Percentiles rank a stretch among this genome's conserved stretches.
phyloP scores from a whole-genome alignment of 2,888 invertebrate genomes.

The Chrysotoxum bicinctum region DNA sequence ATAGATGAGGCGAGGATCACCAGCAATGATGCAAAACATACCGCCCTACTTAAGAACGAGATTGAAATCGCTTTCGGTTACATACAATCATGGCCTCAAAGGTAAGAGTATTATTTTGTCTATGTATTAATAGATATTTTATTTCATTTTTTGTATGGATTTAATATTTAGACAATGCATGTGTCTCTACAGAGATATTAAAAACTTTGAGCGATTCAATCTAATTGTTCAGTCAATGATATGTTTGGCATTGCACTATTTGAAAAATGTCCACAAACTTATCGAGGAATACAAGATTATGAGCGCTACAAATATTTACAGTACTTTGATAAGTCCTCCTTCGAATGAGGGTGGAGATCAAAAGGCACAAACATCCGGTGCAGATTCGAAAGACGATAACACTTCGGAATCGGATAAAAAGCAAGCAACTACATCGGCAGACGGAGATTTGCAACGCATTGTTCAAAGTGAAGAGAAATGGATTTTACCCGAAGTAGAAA shows the following conservation, averaged over 20 bases:
- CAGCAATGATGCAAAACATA: slow-evolving; percentile 89
- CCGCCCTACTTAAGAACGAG: slow-evolving; percentile 89
- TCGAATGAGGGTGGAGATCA: slow-evolving; percentile 75
- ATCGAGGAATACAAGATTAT: slow-evolving; percentile 82
- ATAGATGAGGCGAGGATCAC: slow-evolving; percentile 90
- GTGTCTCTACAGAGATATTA: slow-evolving; percentile 95
- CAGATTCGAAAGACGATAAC: slow-evolving; percentile 35
- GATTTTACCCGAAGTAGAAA: slow-evolving; percentile 93
- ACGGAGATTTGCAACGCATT: slow-evolving; percentile 51
- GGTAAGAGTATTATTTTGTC: slow-evolving; percentile 82
- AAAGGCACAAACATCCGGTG: slow-evolving; percentile 37
- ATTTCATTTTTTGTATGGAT: background rate
- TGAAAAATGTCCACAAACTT: slow-evolving; percentile 87
- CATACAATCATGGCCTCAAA: slow-evolving; percentile 94
- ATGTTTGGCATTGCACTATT: slow-evolving; percentile 90
- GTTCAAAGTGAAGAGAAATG: slow-evolving; percentile 83
- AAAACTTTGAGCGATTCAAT: slow-evolving; percentile 95
- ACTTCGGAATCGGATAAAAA: slow-evolving; percentile 52
- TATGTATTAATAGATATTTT: background rate
- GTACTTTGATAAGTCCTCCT: slow-evolving; percentile 37
- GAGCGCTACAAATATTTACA: slow-evolving; percentile 73
- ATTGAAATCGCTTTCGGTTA: slow-evolving; percentile 92
- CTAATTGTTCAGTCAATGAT: slow-evolving; percentile 93
- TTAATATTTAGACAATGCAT: slow-evolving; percentile 90
- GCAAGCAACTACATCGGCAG: slow-evolving; percentile 23